Conservation (phyloP, 1,140 invertebrate genomes). For the Apis laboriosa region DNA sequence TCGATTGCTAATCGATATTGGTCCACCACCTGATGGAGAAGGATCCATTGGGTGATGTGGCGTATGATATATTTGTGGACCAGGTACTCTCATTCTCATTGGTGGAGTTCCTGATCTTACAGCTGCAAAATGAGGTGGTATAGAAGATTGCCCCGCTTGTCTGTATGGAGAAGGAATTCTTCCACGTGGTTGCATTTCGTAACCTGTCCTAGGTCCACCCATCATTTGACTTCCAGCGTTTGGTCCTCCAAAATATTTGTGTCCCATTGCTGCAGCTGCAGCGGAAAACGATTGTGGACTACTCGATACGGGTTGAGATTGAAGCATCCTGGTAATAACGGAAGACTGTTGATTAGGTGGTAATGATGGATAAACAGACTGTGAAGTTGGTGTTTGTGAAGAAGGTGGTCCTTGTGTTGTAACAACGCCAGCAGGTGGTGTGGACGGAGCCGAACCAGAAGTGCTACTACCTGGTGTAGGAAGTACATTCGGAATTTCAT, state of each 20-base stretch:
- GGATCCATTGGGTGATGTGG: constrained; percentile 82
- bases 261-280: constrained; percentile 78
- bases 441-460: constrained; percentile 78
- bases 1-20: constrained; percentile 78
- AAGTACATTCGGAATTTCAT: constrained; percentile 72
- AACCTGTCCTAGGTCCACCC: constrained; percentile 73
- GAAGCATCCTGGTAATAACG: constrained; percentile 85
- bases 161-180: constrained; percentile 79
- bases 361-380: constrained; percentile 73
- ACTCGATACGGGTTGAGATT: constrained; percentile 79
- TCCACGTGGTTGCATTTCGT: constrained; percentile 76
- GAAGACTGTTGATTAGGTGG: constrained; percentile 82
- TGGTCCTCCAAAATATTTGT: constrained; percentile 78
- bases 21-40: constrained; percentile 81
- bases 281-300: constrained; percentile 78
- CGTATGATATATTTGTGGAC: constrained; percentile 79
- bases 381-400: constrained; percentile 67
- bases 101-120: constrained; percentile 77
- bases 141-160: constrained; percentile 73
- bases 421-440: constrained; percentile 70
- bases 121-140: constrained; percentile 77
- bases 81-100: constrained; percentile 77
- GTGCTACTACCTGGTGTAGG: constrained; percentile 78
- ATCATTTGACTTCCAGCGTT: constrained; percentile 73
- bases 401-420: constrained; percentile 65